Evolutionary conservation across 2,797 vertebrate genomes (phyloP).

Genomic region (Meda fulgida): DNA sequence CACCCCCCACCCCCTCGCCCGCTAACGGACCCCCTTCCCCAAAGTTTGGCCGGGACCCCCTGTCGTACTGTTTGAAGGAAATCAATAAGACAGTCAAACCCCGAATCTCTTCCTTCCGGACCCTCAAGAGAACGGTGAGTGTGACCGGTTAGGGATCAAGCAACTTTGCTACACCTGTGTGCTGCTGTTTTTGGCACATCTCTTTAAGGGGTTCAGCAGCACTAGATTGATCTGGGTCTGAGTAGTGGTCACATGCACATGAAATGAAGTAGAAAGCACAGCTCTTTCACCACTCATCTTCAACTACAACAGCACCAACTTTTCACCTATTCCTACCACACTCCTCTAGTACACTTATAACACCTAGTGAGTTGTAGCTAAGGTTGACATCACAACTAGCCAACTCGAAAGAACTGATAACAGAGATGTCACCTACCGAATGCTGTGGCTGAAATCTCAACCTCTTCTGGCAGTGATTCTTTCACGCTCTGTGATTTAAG

Average conservation of each 20-base stretch:
- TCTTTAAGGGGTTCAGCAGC: slow-evolving; percentile 34
- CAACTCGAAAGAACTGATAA: neutral
- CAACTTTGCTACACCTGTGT: slow-evolving; percentile 35
- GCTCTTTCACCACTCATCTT: slow-evolving; percentile 22
- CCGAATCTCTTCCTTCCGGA: slow-evolving; percentile 92
- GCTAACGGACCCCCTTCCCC: slow-evolving; percentile 93
- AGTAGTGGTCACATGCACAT: slow-evolving; percentile 24
- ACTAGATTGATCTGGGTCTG: slow-evolving; percentile 10
- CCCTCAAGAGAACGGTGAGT: slow-evolving; percentile 91
- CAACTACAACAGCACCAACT: slow-evolving; percentile 1
- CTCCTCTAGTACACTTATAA: neutral
- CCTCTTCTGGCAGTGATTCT: neutral
- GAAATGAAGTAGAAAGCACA: slow-evolving; percentile 28
- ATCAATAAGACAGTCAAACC: slow-evolving; percentile 98
- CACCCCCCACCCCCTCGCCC: slow-evolving; percentile 79
- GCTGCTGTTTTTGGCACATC: slow-evolving; percentile 43
- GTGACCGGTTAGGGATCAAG: slow-evolving; percentile 59
- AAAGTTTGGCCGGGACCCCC: slow-evolving; percentile 89
- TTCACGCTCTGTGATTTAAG: neutral
- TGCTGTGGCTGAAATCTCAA: neutral
- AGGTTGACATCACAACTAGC: slow-evolving; percentile 31
- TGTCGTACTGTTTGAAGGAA: slow-evolving; percentile 95
- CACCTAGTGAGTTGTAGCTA: neutral
- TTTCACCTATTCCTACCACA: slow-evolving; percentile 9
- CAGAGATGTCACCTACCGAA: neutral